phyloP scores from a whole-genome alignment of 2,888 invertebrate genomes.

The Drosophila macrothrix region DNA sequence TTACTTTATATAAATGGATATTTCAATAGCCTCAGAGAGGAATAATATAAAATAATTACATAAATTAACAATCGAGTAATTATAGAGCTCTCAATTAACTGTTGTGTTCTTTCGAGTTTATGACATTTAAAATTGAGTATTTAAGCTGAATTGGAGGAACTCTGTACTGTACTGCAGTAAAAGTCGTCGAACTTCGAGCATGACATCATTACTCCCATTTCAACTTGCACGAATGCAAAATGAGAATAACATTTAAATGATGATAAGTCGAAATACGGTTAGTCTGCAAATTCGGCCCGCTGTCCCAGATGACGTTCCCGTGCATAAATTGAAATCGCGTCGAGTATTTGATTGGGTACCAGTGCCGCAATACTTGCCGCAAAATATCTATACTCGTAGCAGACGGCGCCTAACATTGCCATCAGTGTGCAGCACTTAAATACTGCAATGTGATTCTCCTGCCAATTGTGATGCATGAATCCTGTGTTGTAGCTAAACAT shows the following conservation, averaged over 20 bases:
- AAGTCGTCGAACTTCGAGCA: background rate
- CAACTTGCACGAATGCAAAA: background rate
- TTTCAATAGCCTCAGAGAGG: slow-evolving; percentile 1
- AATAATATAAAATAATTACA: background rate
- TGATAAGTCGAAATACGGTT: background rate
- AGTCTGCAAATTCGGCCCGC: background rate
- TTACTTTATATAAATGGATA: background rate
- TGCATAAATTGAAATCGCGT: background rate
- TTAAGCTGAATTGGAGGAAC: background rate
- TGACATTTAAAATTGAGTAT: background rate
- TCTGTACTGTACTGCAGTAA: background rate
- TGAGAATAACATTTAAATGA: background rate
- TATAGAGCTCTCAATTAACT: background rate
- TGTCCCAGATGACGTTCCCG: background rate
- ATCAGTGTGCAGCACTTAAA: slow-evolving; percentile 35
- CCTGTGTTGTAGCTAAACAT: slow-evolving; percentile 46
- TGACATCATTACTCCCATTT: background rate
- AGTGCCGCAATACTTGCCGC: accelerated
- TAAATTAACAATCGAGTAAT: background rate
- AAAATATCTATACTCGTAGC: slow-evolving; percentile 1
- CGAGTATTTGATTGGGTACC: slow-evolving; percentile 10
- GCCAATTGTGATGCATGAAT: slow-evolving; percentile 48
- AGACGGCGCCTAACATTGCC: background rate
- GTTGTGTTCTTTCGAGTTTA: background rate
- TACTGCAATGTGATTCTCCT: background rate